phyloP scores from a whole-genome alignment of 1,140 invertebrate genomes.

The Brachionus koreanus region DNA sequence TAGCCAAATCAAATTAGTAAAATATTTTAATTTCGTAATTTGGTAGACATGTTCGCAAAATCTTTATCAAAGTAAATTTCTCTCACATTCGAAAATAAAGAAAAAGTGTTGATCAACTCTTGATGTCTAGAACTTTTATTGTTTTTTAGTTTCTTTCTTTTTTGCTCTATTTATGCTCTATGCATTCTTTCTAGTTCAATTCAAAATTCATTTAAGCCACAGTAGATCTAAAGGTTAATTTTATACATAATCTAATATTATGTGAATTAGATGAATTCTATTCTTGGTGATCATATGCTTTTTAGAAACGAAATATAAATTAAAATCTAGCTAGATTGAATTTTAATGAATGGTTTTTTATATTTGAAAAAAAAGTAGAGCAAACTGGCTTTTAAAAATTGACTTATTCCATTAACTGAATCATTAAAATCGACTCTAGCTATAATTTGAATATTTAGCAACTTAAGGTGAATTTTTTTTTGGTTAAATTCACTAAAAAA shows the following conservation, averaged over 20 bases:
- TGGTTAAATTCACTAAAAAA: not conserved
- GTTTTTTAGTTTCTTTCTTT: too few relatives aligned
- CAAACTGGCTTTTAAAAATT: not conserved
- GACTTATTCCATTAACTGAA: not conserved
- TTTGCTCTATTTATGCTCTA: too few relatives aligned
- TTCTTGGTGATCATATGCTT: not conserved
- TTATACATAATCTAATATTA: conserved; percentile 1
- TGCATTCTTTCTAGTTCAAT: too few relatives aligned
- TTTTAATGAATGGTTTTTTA: not conserved
- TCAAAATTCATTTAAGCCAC: too few relatives aligned
- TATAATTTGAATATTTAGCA: not conserved
- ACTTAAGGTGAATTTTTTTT: not conserved
- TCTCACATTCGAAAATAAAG: too few relatives aligned
- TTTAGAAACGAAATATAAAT: not conserved
- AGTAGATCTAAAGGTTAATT: not conserved
- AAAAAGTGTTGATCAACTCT: too few relatives aligned
- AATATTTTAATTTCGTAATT: too few relatives aligned
- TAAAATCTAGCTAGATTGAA: not conserved
- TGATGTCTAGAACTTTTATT: too few relatives aligned
- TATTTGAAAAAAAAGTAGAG: not conserved
- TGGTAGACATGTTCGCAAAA: too few relatives aligned
- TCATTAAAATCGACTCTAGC: not conserved
- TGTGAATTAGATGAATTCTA: not conserved
- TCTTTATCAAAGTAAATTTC: too few relatives aligned
- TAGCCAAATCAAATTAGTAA: too few relatives aligned